These are phyloP conservation scores for Machimus rusticus DNA, from an alignment of 2,888 invertebrate genomes.

Conservation along the genomic window DNA sequence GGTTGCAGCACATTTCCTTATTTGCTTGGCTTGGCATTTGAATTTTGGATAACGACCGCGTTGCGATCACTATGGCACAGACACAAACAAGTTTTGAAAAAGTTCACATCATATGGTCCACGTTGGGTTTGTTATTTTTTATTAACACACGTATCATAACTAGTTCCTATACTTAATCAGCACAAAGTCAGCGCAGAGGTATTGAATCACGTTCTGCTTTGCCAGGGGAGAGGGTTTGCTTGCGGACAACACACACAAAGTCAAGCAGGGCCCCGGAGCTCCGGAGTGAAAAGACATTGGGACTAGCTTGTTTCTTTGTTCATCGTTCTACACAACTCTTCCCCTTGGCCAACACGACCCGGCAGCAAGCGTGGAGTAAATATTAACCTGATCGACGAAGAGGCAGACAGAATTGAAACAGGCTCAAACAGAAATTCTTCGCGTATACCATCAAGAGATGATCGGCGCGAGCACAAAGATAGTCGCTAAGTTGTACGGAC, in stretches of 20 bases:
- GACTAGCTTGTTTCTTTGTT: background rate
- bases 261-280: background rate
- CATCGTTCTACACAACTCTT: background rate
- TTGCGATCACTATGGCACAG: constrained; percentile 9
- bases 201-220: background rate
- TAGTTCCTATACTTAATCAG: constrained; percentile 7
- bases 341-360: background rate
- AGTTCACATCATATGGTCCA: constrained; percentile 28
- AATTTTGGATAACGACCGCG: constrained; percentile 31
- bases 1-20: constrained; percentile 33
- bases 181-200: background rate
- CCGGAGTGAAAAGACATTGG: background rate
- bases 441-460: constrained; percentile 32
- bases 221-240: background rate
- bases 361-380: background rate
- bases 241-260: background rate
- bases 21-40: constrained; percentile 38
- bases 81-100: background rate
- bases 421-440: constrained; percentile 29
- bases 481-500: constrained; percentile 26
- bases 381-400: constrained; percentile 22
- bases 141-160: constrained; percentile 16
- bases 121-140: constrained; percentile 20
- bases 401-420: constrained; percentile 27
- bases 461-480: constrained; percentile 25